A percentile compares a stretch with the other conserved stretches of the same genome.
Evolutionary conservation across 35 echinoderm and acorn worm genomes (phyloP).

Genomic region (Holothuria glaberrima): DNA sequence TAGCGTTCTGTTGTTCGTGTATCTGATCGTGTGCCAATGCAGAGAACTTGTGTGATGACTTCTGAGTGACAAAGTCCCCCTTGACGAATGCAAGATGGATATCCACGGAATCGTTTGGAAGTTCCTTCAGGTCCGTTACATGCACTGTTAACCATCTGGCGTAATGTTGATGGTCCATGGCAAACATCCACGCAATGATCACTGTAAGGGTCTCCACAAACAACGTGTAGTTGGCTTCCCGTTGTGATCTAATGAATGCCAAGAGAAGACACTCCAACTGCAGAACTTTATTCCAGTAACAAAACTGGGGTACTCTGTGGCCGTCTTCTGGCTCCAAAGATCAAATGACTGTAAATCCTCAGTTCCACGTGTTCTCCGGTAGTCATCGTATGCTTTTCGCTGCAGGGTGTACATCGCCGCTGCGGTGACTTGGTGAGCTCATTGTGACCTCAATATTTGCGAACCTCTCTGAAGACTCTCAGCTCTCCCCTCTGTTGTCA

Average conservation of each 20-base stretch:
- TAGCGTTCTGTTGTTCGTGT: constrained; percentile 8
- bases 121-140: constrained; percentile 49
- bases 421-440: constrained; percentile 66
- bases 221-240: not conserved
- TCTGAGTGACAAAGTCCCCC: not conserved
- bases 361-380: not conserved
- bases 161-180: constrained; percentile 13
- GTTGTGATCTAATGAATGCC: not conserved
- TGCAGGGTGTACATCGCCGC: not conserved
- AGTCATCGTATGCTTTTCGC: not conserved
- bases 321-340: not conserved
- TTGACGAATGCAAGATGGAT: not conserved
- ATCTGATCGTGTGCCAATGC: not conserved
- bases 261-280: not conserved
- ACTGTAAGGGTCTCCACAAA: not conserved
- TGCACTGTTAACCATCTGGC: constrained; percentile 59
- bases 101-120: not conserved
- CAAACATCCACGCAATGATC: not conserved
- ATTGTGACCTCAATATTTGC: constrained; percentile 41
- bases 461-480: constrained; percentile 31
- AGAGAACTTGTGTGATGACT: not conserved
- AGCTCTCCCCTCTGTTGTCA: constrained; percentile 46
- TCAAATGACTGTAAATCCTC: constrained; percentile 3
- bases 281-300: constrained; percentile 49
- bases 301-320: not conserved